Base-by-base conservation (phyloP, 1,140 invertebrate genomes). In the Globodera ellingtonae region DNA sequence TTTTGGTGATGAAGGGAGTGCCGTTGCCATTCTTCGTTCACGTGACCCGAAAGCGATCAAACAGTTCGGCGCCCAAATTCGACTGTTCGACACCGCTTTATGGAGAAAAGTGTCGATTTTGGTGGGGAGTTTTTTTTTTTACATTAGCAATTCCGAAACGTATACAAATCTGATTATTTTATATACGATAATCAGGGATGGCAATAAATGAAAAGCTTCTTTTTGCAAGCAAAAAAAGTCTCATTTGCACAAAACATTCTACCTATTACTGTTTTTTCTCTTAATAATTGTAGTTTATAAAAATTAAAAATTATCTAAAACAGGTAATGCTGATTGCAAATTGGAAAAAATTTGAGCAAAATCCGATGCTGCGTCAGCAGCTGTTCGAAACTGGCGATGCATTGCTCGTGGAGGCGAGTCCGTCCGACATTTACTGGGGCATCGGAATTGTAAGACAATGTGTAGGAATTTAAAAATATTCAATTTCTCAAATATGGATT, bases 21-120 rank as follows among this genome's bases (percentile, higher is more conserved):
- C 81, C 7, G 52, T 56, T 2, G 56, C 67, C 4, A 82, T 82
- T 18, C 65, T 82, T 48, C 52, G 71, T 24, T 72, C 79, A 46
- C 35, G 48, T 9, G 81, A 82, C 44, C 35, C 81, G 0, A 83
- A 82, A 15, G 71, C 24, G 6, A 83, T 83, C 80, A 82, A 82
- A 62, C 65, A 56, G 15, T 50, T 83, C 5, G 81, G 81, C 24
- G 47, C 67, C 18, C 24, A 79, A 13, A 78, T 82, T 21, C 24
- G 44, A 4, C 59, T 65, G 18, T 82, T 82, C 47, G 62, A 82
- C 15, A 44, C 79, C 44, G 44, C 66, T 13, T 13, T 50, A 24
- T 82, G 81, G 81, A 77, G 65, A 18, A 70, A 65, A 47, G 70
- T 82, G 44, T 78, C 81, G 1, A 50, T 82, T 44, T 69, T 71